Evolutionary conservation across 2,888 invertebrate species (phyloP), one percentile per base, ranked within the genome.

Genomic region (Heliconius charithonia): DNA sequence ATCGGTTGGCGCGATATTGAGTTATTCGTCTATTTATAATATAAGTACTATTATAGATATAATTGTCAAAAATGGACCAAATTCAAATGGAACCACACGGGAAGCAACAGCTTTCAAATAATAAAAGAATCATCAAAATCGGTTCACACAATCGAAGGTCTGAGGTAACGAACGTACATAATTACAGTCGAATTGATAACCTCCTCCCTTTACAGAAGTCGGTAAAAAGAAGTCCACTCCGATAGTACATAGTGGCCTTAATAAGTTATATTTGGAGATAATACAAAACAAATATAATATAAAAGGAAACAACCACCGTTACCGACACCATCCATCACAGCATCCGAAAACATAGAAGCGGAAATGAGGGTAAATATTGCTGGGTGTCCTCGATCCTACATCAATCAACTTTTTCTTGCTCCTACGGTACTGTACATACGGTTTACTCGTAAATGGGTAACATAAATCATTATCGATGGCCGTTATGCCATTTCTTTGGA

Each of bases 381-480:
- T 83, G 83, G 69, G 84, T 84, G 86, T 86, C 87, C 87, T 83
- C 83, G 84, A 85, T 86, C 89, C 89, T 87, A 85, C 91, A 93
- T 94, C 93, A 92, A 94, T 93, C 93, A 93, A 91, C 87, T 91
- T 92, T 91, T 90, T 89, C 86, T 85, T 86, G 82, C 87, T 84
- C 56, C 77, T 85, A 86, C 41, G 65, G 29, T 29, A 45, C 16
- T 85, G 87, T 88, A 86, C 85, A 84, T 87, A 88, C 86, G 87
- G 86, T 88, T 37, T 90, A 37, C 32, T 59, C 29, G 65, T 66
- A 90, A 92, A 93, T 91, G 89, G 90, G 82, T 79, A 83, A 84
- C 92, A 92, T 94, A 92, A 91, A 93, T 93, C 93, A 92, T 92
- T 92, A 92, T 90, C 87, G 90, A 90, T 85, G 88, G 90, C 87